Evolutionary conservation across 2,888 invertebrate genomes (phyloP), one percentile per base, ranked within the genome.

Genomic region (Chirona hameri): DNA sequence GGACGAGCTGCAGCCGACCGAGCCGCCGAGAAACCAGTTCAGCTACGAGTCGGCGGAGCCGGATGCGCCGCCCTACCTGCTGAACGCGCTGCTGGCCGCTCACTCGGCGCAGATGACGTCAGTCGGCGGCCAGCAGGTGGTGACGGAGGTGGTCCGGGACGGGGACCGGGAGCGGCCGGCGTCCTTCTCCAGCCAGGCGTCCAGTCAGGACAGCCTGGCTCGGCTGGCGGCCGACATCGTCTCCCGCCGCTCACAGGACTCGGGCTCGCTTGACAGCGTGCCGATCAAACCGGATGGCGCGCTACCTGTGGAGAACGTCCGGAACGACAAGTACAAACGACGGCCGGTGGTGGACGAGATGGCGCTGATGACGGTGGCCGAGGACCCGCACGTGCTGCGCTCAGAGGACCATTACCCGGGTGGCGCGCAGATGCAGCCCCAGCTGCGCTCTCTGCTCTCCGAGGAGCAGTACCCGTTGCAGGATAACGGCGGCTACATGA

Each of bases 1-100:
- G 85, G 93, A 93, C 84, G 93, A 94, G 83, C 83, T 84, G 24
- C 83, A 84, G 31, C 79, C 83, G 27, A 81, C 76, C 39, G 81
- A 48, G 60, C 60, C 60, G 60, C 7, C 72, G 18, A 27, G 21
- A 52, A 27, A 12, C 15, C 9, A 21, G 60, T 29, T 31, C 31
- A 60, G 18, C 46, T 31, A 39, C 48, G 29, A 55, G 21, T 9
- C 31, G 52, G 52, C 27, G 15, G 57, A 39, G 82, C 10, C 76
- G 55, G 82, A 79, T 52, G 29, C 79, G 55, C 82, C 79, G 82
- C 76, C 46, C 24, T 82, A 57, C 60, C 79, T 60, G 76, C 76
- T 76, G 24, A 39, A 76, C 39, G 76, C 76, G 39, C 76, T 76
- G 46, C 76, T 76, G 76, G 76, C 76, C 39, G 76, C 76, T 9